Conservation (phyloP, 2,113 vertebrate genomes). For the Platysteira castanea region DNA sequence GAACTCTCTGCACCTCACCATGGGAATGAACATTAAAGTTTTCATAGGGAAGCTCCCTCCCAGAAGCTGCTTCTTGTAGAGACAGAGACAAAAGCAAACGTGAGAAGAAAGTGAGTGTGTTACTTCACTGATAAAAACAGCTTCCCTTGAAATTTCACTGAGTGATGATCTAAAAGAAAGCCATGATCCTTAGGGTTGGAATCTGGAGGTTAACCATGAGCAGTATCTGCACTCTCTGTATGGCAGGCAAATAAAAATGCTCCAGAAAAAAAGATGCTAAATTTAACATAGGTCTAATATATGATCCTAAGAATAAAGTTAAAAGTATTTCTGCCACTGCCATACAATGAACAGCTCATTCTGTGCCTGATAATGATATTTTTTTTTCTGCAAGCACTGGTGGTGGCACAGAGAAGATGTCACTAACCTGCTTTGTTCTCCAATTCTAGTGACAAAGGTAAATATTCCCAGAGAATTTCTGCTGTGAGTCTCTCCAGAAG, state of each 20-base stretch:
- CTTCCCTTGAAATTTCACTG: not conserved
- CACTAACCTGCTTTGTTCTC: not conserved
- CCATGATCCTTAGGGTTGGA: not conserved
- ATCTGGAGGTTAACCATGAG: not conserved
- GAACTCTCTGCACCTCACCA: not conserved
- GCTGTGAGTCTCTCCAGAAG: not conserved
- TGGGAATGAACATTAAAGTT: not conserved
- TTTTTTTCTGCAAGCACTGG: not conserved
- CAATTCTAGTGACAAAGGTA: not conserved
- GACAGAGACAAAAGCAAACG: not conserved
- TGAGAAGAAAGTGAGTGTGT: not conserved
- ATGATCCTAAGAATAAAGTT: not conserved
- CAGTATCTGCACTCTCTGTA: not conserved
- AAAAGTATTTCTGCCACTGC: not conserved
- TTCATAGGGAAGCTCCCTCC: not conserved
- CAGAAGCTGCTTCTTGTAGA: not conserved
- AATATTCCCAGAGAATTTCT: not conserved
- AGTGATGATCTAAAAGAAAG: not conserved
- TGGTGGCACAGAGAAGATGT: not conserved
- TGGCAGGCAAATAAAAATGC: not conserved
- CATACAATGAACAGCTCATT: not conserved
- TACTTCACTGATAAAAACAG: not conserved
- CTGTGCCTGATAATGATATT: not conserved
- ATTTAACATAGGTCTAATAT: not conserved
- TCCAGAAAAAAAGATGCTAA: not conserved